Percentiles rank a stretch among this genome's conserved stretches.
Evolutionary conservation across 2,113 vertebrate genomes (phyloP).

Genomic region (Numenius arquata): DNA sequence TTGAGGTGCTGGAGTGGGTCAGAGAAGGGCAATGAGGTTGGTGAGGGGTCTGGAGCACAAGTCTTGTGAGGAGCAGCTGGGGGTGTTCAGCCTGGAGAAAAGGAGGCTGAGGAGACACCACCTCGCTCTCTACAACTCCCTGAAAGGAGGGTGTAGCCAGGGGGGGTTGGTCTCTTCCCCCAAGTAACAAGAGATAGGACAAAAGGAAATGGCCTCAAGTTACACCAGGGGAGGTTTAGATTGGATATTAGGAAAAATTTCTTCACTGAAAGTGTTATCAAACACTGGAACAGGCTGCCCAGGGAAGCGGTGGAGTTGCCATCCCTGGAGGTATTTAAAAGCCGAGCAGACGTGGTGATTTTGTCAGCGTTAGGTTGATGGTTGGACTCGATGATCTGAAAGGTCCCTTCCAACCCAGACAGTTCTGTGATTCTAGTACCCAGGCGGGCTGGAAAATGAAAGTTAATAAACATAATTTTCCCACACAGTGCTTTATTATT

Average conservation of each 20-base stretch:
- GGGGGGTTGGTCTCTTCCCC: neutral
- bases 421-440: neutral
- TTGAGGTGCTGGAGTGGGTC: too few species aligned
- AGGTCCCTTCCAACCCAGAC: neutral
- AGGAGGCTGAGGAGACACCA: neutral
- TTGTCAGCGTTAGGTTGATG: neutral
- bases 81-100: neutral
- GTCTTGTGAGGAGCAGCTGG: neutral
- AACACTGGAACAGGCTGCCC: neutral
- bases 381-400: neutral
- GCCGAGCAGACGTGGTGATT: neutral
- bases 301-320: neutral
- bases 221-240: neutral
- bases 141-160: neutral
- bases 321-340: neutral
- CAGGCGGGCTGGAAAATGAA: neutral
- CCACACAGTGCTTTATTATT: fast-evolving
- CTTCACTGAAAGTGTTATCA: neutral
- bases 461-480: neutral
- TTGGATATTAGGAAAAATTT: neutral
- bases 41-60: neutral
- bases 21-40: too few species aligned
- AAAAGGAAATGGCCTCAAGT: neutral
- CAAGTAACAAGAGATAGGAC: neutral
- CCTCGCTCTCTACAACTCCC: neutral